phyloP scores from a whole-genome alignment of 2,888 invertebrate species.

The Digitonthophagus gazella region DNA sequence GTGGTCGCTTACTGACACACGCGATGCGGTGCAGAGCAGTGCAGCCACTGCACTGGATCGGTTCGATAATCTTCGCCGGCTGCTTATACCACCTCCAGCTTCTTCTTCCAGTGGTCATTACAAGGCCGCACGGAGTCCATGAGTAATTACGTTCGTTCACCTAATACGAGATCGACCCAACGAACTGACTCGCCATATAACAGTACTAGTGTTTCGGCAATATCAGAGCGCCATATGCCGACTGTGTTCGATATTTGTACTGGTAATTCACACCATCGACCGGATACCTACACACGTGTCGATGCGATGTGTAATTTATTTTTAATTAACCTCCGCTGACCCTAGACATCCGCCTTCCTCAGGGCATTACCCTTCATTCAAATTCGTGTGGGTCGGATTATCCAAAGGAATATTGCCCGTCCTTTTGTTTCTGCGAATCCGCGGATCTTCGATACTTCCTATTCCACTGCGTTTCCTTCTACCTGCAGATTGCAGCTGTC shows the following conservation, averaged over 20 bases:
- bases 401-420: neutral
- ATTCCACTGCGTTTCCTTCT: neutral
- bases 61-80: neutral
- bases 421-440: neutral
- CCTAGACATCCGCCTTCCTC: too few relatives aligned
- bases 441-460: neutral
- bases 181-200: slow-evolving; percentile 14
- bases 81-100: neutral
- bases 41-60: neutral
- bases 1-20: neutral
- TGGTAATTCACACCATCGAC: neutral
- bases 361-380: too few relatives aligned
- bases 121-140: slow-evolving; percentile 26
- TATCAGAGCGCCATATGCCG: neutral
- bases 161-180: slow-evolving; percentile 10
- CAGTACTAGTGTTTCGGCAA: neutral
- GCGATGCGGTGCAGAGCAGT: neutral
- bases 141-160: slow-evolving; percentile 26
- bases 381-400: neutral
- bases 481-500: neutral
- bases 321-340: too few relatives aligned
- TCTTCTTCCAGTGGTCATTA: slow-evolving; percentile 21
- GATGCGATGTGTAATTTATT: too few relatives aligned
- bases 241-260: neutral
- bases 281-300: neutral